Base-by-base conservation (phyloP, 2,113 vertebrate species). In the Callospermophilus lateralis region DNA sequence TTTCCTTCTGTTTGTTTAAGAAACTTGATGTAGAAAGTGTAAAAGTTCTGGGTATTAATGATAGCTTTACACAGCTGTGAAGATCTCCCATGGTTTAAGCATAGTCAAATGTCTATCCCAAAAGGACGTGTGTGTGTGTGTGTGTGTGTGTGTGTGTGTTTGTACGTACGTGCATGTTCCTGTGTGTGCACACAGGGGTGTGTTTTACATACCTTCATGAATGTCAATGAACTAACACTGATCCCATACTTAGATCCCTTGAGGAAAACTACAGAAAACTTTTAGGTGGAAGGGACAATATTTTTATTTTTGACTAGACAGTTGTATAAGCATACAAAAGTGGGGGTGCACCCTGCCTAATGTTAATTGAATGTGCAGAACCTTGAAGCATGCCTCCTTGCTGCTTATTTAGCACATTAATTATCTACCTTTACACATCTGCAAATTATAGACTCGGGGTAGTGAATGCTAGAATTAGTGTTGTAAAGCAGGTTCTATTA, bases 271-370 rank as follows among this genome's bases (percentile, higher is more conserved):
- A 68, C 28, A 73, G 92, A 92, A 92, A 87, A 90, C 81, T 88
- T 96, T 79, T 63, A 45, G 65, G 28, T 90, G 37, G 72, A 95
- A 94, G 61, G 55, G 74, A 70, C 78, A 89, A 37, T 93, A 81
- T 96, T 97, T 96, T 96, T 96, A 81, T 96, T 95, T 98, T 97
- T 90, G 89, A 90, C 81, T 84, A 89, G 95, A 94, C 55, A 94
- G 89, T 93, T 96, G 95, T 96, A 86, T 96, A 95, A 97, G 89
- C n/a, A 68, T 70, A 15, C 91, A 68, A 90, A 94, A 85, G n/a
- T 91, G 48, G 84, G 93, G 93, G 55, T 67, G 12, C 85, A 79
- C 73, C 68, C 28, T 91, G 63, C 22, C 37, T 68, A 95, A 53
- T 81, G 45, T 37, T 90, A 88, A 93, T 78, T 86, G 90, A 90